These are phyloP conservation scores for Neostethus bicornis DNA, from an alignment of 2,797 vertebrate genomes.

Conservation along the genomic window DNA sequence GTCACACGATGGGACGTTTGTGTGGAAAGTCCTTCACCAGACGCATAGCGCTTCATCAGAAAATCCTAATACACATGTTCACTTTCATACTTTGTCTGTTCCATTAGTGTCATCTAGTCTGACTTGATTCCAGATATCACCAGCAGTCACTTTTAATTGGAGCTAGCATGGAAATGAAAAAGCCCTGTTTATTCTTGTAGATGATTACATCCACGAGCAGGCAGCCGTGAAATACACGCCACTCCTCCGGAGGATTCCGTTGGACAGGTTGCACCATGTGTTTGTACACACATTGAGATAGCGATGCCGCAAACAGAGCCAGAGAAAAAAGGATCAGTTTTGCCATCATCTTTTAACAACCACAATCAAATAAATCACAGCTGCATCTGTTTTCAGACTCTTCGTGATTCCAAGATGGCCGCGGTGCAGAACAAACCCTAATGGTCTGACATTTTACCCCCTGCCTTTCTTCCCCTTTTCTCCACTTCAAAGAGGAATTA, in stretches of 20 bases:
- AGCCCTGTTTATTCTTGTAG: slow-evolving; percentile 49
- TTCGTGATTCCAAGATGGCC: slow-evolving; percentile 24
- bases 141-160: slow-evolving; percentile 49
- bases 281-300: neutral
- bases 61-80: slow-evolving; percentile 41
- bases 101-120: slow-evolving; percentile 33
- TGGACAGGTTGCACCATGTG: slow-evolving; percentile 3
- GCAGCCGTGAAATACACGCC: slow-evolving; percentile 45
- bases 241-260: slow-evolving; percentile 26
- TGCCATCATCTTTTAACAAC: slow-evolving; percentile 17
- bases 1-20: slow-evolving; percentile 11
- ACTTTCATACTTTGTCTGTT: slow-evolving; percentile 35
- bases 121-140: slow-evolving; percentile 36
- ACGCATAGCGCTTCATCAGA: slow-evolving; percentile 16
- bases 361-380: slow-evolving; percentile 17
- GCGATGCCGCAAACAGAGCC: neutral
- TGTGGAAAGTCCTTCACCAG: slow-evolving; percentile 29
- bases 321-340: slow-evolving; percentile 5
- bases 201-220: slow-evolving; percentile 39
- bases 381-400: slow-evolving; percentile 14
- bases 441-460: slow-evolving; percentile 43
- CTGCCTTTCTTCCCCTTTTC: slow-evolving; percentile 25
- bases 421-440: slow-evolving; percentile 21
- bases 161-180: slow-evolving; percentile 35
- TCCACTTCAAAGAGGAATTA: slow-evolving; percentile 38